phyloP scores from a whole-genome alignment of 2,888 invertebrate species.

The Heliconius erato region DNA sequence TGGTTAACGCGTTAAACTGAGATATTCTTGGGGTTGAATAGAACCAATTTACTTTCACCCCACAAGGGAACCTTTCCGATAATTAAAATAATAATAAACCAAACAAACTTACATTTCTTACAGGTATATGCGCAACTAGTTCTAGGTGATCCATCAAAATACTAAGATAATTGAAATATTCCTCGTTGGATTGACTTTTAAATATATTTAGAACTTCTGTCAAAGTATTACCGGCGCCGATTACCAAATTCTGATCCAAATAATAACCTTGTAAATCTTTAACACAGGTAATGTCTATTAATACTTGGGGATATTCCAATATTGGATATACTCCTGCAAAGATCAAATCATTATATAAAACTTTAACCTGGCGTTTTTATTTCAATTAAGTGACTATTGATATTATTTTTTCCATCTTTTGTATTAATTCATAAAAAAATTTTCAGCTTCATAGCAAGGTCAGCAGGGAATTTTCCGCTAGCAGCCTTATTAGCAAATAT shows the following conservation, averaged over 20 bases:
- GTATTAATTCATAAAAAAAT: no score
- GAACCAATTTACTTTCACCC: no score
- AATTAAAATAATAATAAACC: neutral
- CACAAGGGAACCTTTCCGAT: no score
- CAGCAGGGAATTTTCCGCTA: no score
- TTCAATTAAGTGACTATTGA: neutral
- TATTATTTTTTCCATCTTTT: no score
- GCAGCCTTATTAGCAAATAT: no score
- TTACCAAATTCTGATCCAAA: constrained; percentile 75
- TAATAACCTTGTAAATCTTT: constrained; percentile 81
- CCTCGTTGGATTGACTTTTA: constrained; percentile 61
- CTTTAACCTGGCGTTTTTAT: neutral
- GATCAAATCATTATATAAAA: neutral
- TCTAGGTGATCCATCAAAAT: constrained; percentile 88
- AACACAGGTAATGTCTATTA: constrained; percentile 88
- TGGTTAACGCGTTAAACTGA: no score
- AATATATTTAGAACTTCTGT: constrained; percentile 84
- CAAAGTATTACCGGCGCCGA: constrained; percentile 88
- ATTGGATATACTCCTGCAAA: constrained; percentile 77
- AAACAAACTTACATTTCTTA: constrained; percentile 88
- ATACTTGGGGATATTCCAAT: constrained; percentile 75
- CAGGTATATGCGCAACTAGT: constrained; percentile 90
- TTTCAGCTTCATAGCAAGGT: no score
- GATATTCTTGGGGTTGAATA: no score
- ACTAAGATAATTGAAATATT: constrained; percentile 86